Base-by-base conservation (phyloP, 2,888 invertebrate species). In the Caenorhabditis angaria region DNA sequence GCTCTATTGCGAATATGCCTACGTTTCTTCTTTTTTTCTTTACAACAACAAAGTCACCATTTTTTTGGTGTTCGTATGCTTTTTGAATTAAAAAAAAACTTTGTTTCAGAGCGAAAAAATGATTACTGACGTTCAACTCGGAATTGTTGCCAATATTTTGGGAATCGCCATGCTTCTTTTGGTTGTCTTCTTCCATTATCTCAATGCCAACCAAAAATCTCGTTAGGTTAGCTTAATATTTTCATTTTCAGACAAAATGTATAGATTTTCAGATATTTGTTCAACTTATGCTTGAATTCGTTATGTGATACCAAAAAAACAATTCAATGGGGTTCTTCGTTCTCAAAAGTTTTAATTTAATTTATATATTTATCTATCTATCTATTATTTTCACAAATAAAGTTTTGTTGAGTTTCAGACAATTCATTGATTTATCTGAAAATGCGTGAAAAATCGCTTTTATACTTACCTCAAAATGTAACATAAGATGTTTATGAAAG, bases 61-160 rank as follows among this genome's bases (percentile, higher is more conserved):
- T 59, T 59, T 59, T 27, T 57, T 47, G n/a, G 1, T 47, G 59
- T 22, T 59, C 54, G 27, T 27, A 53, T 35, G 27, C n/a, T 55
- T 24, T 28, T 35, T 18, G 24, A 8, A 18, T 8, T 32, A 12
- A 28, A 28, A 27, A 55, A 10, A 18, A 10, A 27, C 29, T 56
- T 56, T n/a, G 27, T 50, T 20, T 24, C 50, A 25, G 27, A 27
- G 2, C 24, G 2, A 22, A 54, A 54, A 54, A 54, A 82, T 86
- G 86, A 86, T 86, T 71, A 87, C 78, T 50, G 86, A 86, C 77
- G 78, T 85, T 67, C 86, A 87, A 76, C 82, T 86, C 66, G 86
- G 85, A 65, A 80, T 86, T 58, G 78, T 76, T 56, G 85, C 86
- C 68, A 86, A 86, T 70, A 82, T 86, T 32, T 78, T 86, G 65